Base-by-base conservation (phyloP, 1,140 invertebrate species). In the Fopius arisanus region DNA sequence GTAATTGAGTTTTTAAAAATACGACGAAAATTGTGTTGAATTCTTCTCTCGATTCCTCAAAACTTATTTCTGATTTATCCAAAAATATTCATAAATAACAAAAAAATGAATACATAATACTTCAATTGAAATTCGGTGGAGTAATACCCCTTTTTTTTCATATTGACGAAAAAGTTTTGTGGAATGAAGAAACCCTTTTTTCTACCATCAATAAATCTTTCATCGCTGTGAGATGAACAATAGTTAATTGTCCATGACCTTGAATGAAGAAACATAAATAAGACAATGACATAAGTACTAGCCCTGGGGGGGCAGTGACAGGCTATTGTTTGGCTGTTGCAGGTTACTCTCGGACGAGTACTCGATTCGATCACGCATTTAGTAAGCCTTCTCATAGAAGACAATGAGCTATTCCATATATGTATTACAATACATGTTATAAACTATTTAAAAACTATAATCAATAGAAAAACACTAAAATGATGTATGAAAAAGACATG, bases 301-400 rank as follows among this genome's bases (percentile, higher is more conserved):
- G n/a, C 29, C 62, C 26, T 78, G 78, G 79, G 83, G 83, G 80
- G 78, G 70, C 84, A 85, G 85, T 87, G 84, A 87, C 84, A 84
- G 84, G 82, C 78, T 86, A 74, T 87, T 87, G 75, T 87, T 87
- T 87, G 82, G 84, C 82, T 87, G 86, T 87, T 87, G 83, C 86
- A 87, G 86, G 86, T 87, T 87, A 87, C 85, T 87, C 84, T 85
- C 85, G 85, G 85, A 87, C 84, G 85, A 87, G 83, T 87, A 87
- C 86, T 87, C 86, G 83, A 82, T 87, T 86, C 86, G 85, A 86
- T 85, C 86, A 87, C 86, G 86, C 82, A 87, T 87, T 87, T 87
- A 87, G 86, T 87, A 87, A 87, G 86, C 85, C 62, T 65, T 84
- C 82, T 85, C 81, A 79, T 86, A 86, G 83, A 85, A 79, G 83